phyloP scores from a whole-genome alignment of 2,113 vertebrate species.

The Lophura nycthemera region DNA sequence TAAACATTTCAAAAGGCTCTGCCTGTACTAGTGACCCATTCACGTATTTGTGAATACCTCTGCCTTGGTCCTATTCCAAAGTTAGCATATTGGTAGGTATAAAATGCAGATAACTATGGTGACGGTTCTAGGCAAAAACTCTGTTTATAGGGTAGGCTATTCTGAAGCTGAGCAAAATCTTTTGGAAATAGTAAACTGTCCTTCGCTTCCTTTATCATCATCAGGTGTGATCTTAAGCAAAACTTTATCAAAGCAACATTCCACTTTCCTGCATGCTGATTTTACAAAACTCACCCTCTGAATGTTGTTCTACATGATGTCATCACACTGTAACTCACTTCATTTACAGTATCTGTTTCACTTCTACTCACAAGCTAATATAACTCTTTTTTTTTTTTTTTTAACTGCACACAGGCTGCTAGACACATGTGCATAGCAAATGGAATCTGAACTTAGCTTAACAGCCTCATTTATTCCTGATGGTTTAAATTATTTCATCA shows the following conservation, averaged over 20 bases:
- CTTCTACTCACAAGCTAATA: slow-evolving; percentile 81
- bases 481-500: slow-evolving; percentile 99
- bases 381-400: slow-evolving; percentile 71
- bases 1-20: neutral
- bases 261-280: slow-evolving; percentile 57
- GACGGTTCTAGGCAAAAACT: neutral
- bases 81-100: neutral
- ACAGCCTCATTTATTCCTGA: slow-evolving; percentile 98
- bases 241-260: slow-evolving; percentile 50
- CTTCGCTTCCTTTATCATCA: neutral
- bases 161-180: neutral
- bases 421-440: slow-evolving; percentile 86
- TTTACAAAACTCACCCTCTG: slow-evolving; percentile 65
- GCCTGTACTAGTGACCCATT: neutral
- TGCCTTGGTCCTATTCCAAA: neutral
- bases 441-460: slow-evolving; percentile 92
- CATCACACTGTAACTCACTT: slow-evolving; percentile 77
- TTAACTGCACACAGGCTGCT: slow-evolving; percentile 80
- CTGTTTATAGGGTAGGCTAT: neutral
- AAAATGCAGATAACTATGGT: neutral
- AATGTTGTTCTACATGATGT: slow-evolving; percentile 76
- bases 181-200: neutral
- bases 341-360: slow-evolving; percentile 83
- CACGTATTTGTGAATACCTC: neutral
- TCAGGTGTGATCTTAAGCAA: slow-evolving; percentile 4